Conservation (phyloP, 2,888 invertebrate species). For the Dexiosoma caninum region DNA sequence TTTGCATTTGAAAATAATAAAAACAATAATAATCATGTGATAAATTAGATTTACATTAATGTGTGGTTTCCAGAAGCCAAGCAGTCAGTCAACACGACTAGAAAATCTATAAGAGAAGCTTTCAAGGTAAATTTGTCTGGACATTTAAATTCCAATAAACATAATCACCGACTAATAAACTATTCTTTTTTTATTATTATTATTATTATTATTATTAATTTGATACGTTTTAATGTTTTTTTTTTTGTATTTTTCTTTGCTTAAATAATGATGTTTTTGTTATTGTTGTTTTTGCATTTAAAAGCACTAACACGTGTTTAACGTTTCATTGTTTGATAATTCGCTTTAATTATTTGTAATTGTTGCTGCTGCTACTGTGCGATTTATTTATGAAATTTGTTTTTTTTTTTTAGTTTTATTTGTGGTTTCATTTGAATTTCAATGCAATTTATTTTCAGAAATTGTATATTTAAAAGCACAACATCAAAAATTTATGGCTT, state of each 20-base stretch:
- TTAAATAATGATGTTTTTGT: background rate
- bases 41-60: too few relatives aligned
- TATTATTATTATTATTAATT: too few relatives aligned
- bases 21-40: too few relatives aligned
- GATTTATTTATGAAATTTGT: constrained; percentile 8
- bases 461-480: constrained; percentile 12
- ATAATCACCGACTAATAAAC: background rate
- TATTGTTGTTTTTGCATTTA: background rate
- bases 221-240: constrained; percentile 9
- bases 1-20: background rate
- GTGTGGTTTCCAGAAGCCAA: too few relatives aligned
- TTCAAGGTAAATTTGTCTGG: background rate
- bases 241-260: too few relatives aligned
- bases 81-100: too few relatives aligned
- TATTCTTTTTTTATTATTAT: background rate
- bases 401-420: background rate
- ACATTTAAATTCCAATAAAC: background rate
- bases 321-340: constrained; percentile 19
- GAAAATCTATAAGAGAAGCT: too few relatives aligned
- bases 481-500: background rate
- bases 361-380: background rate
- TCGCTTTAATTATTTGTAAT: constrained; percentile 30
- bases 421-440: constrained; percentile 8
- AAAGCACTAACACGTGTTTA: constrained; percentile 37
- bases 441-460: background rate